Percentiles rank a stretch among this genome's conserved stretches.
These are phyloP conservation scores for Amphiura filiformis DNA, from an alignment of 35 echinoderm and acorn worm genomes.

Conservation along the genomic window DNA sequence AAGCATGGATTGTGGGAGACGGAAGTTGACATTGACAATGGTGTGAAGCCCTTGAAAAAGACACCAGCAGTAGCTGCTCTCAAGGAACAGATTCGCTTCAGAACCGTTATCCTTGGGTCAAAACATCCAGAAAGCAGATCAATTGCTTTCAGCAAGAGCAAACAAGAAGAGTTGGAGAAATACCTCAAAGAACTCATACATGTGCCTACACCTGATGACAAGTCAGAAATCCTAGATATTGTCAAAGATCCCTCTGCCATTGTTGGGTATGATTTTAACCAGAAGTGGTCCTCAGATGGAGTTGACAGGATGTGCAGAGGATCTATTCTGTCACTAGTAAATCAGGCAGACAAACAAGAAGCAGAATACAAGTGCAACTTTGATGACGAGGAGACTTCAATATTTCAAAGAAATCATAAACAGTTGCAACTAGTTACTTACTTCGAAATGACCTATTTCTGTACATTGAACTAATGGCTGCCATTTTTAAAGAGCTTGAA, in stretches of 20 bases:
- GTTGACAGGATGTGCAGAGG: not conserved
- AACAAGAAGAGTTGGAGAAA: not conserved
- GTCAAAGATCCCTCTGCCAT: not conserved
- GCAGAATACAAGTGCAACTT: not conserved
- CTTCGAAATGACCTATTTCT: not conserved
- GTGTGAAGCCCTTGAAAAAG: not conserved
- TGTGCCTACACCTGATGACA: not conserved
- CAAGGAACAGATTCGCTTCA: not conserved
- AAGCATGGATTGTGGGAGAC: not conserved
- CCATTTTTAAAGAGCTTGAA: too few relatives aligned
- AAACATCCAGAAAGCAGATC: not conserved
- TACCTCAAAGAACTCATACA: constrained; percentile 13
- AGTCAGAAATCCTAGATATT: not conserved
- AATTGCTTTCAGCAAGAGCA: not conserved
- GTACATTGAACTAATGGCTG: not conserved
- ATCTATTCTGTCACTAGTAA: not conserved
- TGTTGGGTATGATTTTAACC: not conserved
- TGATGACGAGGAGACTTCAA: not conserved
- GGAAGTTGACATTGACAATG: not conserved
- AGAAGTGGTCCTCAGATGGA: constrained; percentile 2
- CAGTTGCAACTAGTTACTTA: not conserved
- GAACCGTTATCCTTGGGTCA: not conserved
- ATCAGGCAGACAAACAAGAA: not conserved
- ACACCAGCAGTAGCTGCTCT: not conserved
- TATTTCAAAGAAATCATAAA: not conserved